Base-by-base conservation (phyloP, 2,888 invertebrate species). In the Cartodere bifasciata region DNA sequence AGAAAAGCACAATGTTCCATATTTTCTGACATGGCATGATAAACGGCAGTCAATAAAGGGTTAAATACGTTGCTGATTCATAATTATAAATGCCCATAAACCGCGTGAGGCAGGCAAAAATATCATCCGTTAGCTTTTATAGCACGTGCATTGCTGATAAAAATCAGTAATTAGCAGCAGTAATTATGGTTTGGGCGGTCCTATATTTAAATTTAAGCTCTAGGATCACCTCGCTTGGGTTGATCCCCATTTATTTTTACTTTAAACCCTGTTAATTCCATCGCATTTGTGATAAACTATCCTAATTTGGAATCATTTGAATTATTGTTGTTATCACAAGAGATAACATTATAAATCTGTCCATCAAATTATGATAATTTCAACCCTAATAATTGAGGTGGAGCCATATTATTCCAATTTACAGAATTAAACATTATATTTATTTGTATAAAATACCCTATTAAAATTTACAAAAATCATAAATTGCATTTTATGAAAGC, bases 81-180 rank as follows among this genome's bases (percentile, higher is more conserved):
- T 55, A 55, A 55, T 55, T 55, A 52, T n/a, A n/a, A n/a, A n/a
- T 44, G 34, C 31, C 32, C 43, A 38, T 44, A 45, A 43, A 47
- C 43, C 44, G 44, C 40, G 46, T 40, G 45, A 48, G 47, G 42
- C 46, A 38, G 47, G 48, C 50, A 50, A 52, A 52, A 53, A 52
- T 52, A 40, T 48, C 42, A 43, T 46, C 48, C 43, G 48, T 41
- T 45, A 44, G 54, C 50, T 53, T 50, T n/a, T 49, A 49, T 49
- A 51, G 53, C 55, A 57, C 57, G 57, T 55, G 56, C 57, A 44
- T n/a, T n/a, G n/a, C 52, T 51, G 60, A 60, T 60, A 59, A 58
- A 59, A 59, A 60, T 60, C 60, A 57, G 58, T 60, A 60, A 60
- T 60, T 60, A 60, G 60, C 58, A 53, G 53, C 56, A 50, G 57